These are phyloP conservation scores for Brevimyrus niger DNA, from an alignment of 2,113 vertebrate species.

Conservation along the genomic window DNA sequence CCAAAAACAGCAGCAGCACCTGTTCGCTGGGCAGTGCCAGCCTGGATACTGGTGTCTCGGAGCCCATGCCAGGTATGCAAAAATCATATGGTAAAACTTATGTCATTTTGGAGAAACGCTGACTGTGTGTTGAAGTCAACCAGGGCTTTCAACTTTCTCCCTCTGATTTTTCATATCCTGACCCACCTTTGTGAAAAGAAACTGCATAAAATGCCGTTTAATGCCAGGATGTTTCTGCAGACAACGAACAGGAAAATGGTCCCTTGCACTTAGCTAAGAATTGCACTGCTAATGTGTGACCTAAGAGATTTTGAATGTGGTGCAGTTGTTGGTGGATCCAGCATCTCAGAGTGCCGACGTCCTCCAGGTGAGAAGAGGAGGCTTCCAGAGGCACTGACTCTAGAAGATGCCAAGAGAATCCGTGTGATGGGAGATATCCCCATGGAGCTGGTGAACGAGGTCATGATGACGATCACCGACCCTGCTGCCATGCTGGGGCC, in stretches of 20 bases:
- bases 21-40: constrained; percentile 59
- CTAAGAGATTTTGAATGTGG: neutral
- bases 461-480: constrained; percentile 97
- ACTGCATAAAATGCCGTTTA: neutral
- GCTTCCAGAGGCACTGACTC: constrained; percentile 81
- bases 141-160: neutral
- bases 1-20: constrained; percentile 70
- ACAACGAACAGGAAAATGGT: neutral
- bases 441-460: constrained; percentile 97
- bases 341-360: neutral
- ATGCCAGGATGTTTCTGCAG: neutral
- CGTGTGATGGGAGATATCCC: constrained; percentile 97
- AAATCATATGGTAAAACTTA: neutral
- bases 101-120: neutral
- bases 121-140: neutral
- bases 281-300: neutral
- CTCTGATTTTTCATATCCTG: neutral
- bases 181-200: neutral
- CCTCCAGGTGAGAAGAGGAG: constrained; percentile 89
- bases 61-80: constrained; percentile 75
- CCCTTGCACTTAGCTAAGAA: neutral
- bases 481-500: constrained; percentile 95
- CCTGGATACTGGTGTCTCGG: constrained; percentile 63
- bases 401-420: constrained; percentile 94
- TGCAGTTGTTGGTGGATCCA: neutral